Base-by-base conservation (phyloP, 1,140 invertebrate species). In the Drosophila leontia region DNA sequence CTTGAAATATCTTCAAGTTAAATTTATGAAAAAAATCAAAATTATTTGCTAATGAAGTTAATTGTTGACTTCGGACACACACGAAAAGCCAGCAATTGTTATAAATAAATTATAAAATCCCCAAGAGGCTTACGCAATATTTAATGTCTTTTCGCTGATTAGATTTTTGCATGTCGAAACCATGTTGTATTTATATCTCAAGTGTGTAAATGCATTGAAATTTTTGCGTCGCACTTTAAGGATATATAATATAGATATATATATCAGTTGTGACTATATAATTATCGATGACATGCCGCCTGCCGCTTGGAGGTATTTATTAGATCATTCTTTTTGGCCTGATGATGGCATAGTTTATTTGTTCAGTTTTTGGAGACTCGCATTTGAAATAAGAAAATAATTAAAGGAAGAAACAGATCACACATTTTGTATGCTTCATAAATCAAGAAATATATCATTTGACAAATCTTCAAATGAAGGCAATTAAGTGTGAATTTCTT, bases 301-400 rank as follows among this genome's bases (percentile, higher is more conserved):
- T 23, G 53, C 19, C 63, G 57, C 64, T 42, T 47, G 50, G 55
- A 35, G 58, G 13, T 44, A 60, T 56, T 56, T 75, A 88, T 88
- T 88, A 88, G 80, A 83, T 88, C 84, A 88, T 81, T 78, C 65
- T 69, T 82, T 77, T 59, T 32, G 75, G 62, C 45, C 15, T 29
- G 76, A 84, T 87, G 84, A 87, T 88, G 84, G 80, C 84, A 87
- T 88, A 84, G 75, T 87, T 77, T 75, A 37, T 59, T 62, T 32
- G 26, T 39, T 65, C 41, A 44, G 13, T 53, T 60, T 48, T 60
- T 53, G 75, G 56, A 34, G 19, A 50, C 44, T 19, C 32, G 11
- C 35, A 45, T 47, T 44, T 34, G 37, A 53, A 42, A 26, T 19
- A 34, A 12, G 13, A 39, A 56, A 15, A 47, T 48, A 68, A 68